Evolutionary conservation across 1,140 invertebrate species (phyloP), one percentile per base, ranked within the genome.

Genomic region (Meloidogyne floridensis): DNA sequence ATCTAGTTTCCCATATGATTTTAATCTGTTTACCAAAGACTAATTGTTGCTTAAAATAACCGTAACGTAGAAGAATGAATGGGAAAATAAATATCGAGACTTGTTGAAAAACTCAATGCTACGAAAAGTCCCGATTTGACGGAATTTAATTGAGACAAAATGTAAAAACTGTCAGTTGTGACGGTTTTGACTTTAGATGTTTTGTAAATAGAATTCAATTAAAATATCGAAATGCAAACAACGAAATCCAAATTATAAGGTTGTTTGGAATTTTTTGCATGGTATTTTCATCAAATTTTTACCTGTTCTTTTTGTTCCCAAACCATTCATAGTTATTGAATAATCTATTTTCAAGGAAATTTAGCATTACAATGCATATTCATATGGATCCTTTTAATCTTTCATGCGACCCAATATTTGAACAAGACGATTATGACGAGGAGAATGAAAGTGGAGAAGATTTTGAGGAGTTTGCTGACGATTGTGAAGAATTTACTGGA

Each of bases 401-500:
- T n/a, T 65, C 59, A 65, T 65, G 20, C 11, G 42, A 79, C 43
- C 42, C 65, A 69, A 32, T 79, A 32, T 51, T 79, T 69, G 80
- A 80, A 20, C 47, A 11, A 47, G 59, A 15, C 56, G 13, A 81
- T 81, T 65, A n/a, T 15, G 77, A 59, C 3, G 81, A 81, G 10
- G 72, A 83, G 42, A 81, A 85, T 59, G 87, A 86, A 53, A 73
- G 83, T 81, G 78, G 69, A 65, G 80, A 82, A 75, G 88, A 88
- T 47, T 85, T 85, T 77, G 83, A 86, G 82, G 86, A 88, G 59
- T 84, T 82, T 32, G 83, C 86, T 82, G 85, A 88, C 47, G 87
- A 90, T 75, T 87, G 88, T 77, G 90, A 90, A 43, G 89, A 89
- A 87, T 89, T 91, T 77, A 88, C 89, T 51, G 87, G 83, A 71